Conservation (phyloP, 2,888 invertebrate species). For the Chironomus tentans region DNA sequence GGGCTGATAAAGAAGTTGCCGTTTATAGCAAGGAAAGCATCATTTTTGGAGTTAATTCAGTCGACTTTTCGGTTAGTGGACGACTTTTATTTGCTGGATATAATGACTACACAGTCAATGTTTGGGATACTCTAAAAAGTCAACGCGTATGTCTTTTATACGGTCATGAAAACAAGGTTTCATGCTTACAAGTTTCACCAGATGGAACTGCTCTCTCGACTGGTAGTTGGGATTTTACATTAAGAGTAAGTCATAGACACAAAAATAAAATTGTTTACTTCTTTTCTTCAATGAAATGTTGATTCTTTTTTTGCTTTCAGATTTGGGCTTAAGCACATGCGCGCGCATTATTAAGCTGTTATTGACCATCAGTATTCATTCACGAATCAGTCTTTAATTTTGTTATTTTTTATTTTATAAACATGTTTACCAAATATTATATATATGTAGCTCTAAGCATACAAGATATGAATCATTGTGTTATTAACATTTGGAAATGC, state of each 20-base stretch:
- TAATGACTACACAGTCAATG: conserved; percentile 96
- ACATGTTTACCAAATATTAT: no score
- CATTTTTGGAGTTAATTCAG: conserved; percentile 94
- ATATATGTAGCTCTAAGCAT: no score
- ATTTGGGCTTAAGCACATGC: conserved; percentile 34
- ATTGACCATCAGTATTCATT: no score
- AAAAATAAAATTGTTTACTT: neutral
- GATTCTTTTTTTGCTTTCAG: conserved; percentile 31
- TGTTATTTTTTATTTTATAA: no score
- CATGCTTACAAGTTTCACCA: conserved; percentile 85
- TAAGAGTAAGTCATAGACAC: conserved; percentile 51
- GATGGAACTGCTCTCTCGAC: conserved; percentile 97
- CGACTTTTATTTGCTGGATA: conserved; percentile 96
- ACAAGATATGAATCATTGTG: no score
- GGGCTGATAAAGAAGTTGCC: conserved; percentile 96
- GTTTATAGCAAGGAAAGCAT: conserved; percentile 94
- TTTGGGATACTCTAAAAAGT: conserved; percentile 97
- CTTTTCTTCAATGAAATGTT: neutral
- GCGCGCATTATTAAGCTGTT: no score
- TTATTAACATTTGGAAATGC: no score
- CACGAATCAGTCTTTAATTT: no score
- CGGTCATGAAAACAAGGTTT: conserved; percentile 93
- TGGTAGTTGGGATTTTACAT: conserved; percentile 92
- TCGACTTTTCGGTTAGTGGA: conserved; percentile 94
- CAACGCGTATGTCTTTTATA: conserved; percentile 80